phyloP scores from a whole-genome alignment of 1,140 invertebrate species.

The Mycetomoellerius zeteki region DNA sequence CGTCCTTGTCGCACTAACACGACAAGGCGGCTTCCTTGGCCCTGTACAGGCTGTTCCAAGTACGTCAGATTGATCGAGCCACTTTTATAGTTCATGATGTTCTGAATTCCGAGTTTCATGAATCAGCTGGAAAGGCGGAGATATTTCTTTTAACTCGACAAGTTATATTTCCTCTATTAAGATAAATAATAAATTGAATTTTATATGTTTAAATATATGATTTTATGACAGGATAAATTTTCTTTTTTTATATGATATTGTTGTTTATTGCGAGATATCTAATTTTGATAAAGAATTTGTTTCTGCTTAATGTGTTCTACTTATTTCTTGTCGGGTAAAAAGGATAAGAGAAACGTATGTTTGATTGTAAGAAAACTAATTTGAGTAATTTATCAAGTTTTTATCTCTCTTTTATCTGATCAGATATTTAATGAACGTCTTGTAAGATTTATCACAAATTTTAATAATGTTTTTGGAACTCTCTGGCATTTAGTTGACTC shows the following conservation, averaged over 20 bases:
- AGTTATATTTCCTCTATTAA: neutral
- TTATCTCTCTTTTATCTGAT: neutral
- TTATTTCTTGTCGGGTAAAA: neutral
- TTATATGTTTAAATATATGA: neutral
- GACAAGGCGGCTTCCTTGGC: constrained; percentile 65
- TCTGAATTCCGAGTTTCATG: neutral
- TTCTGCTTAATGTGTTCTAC: neutral
- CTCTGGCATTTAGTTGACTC: neutral
- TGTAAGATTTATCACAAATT: neutral
- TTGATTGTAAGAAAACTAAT: neutral
- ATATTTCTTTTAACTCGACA: neutral
- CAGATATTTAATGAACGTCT: neutral
- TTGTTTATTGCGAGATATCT: neutral
- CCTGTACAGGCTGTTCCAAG: constrained; percentile 74
- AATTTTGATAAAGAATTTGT: neutral
- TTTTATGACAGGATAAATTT: neutral
- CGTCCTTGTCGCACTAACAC: constrained; percentile 75
- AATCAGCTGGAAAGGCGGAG: neutral
- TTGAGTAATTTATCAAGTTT: constrained; percentile 5
- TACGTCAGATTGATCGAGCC: constrained; percentile 13
- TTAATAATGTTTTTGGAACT: neutral
- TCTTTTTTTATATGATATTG: neutral
- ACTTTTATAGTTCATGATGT: constrained; percentile 28
- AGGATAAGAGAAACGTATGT: neutral
- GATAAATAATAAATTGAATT: constrained; percentile 7